Evolutionary conservation across 2,797 vertebrate species (phyloP).

Genomic region (Callimico goeldii): DNA sequence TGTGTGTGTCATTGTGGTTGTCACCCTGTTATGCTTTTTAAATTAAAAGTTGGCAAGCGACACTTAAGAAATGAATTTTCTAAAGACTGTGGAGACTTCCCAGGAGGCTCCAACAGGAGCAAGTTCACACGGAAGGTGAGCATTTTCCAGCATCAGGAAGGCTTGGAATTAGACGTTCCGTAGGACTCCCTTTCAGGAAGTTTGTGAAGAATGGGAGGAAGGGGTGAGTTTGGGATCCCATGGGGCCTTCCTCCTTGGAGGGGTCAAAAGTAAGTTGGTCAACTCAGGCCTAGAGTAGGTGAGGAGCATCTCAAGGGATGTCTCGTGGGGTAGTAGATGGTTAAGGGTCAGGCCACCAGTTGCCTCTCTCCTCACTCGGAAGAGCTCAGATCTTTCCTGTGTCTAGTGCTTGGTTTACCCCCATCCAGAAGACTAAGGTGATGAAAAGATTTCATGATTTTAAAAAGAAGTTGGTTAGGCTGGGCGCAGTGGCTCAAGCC

Average conservation of each 20-base stretch:
- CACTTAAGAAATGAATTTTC: neutral
- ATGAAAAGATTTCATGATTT: neutral
- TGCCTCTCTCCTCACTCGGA: neutral
- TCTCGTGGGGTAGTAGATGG: neutral
- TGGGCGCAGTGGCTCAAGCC: too few species aligned
- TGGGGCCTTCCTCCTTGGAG: rapidly evolving
- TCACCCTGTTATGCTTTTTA: neutral
- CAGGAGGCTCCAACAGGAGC: neutral
- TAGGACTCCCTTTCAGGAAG: neutral
- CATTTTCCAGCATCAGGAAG: neutral
- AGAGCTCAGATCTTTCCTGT: neutral
- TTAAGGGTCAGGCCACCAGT: neutral
- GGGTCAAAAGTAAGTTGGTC: neutral
- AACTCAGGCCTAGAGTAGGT: neutral
- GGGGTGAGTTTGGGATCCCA: neutral
- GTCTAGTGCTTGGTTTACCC: neutral
- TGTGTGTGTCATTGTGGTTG: neutral
- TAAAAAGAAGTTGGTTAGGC: neutral
- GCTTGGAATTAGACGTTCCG: neutral
- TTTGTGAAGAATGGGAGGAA: neutral
- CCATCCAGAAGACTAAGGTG: neutral
- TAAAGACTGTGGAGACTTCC: constrained; percentile 2
- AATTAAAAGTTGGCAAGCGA: neutral
- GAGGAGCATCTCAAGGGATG: neutral
- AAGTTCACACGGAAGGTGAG: neutral